Base-by-base conservation (phyloP, 2,888 invertebrate genomes). In the Petrolisthes manimaculis region DNA sequence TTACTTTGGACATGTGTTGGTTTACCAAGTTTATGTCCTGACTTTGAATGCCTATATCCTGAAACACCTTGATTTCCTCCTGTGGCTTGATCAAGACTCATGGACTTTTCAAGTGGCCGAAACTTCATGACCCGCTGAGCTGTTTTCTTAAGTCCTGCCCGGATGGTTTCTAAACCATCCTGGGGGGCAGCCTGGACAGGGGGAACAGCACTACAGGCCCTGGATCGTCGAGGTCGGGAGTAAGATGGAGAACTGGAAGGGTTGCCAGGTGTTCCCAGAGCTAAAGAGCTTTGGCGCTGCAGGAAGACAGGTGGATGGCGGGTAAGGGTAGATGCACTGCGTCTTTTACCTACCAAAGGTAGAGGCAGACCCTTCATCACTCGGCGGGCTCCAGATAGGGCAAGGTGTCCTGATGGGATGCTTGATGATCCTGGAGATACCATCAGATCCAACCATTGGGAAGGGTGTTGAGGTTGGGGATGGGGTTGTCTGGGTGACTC, bases 391-490 rank as follows among this genome's bases (percentile, higher is more conserved):
- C 75, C 84, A 6, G 74, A 74, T 5, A 84, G 83, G 61, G 79
- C 87, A 12, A 79, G 21, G 53, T 74, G 81, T 21, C 81, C 81
- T 9, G 81, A 71, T 12, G 12, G 74, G 51, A 21, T 51, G n/a
- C 78, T 81, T 14, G 74, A 79, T 37, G 82, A n/a, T 5, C 24
- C 51, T 77, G 83, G 79, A 24, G 53, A 56, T 12, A 89, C 86
- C 89, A 89, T 89, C 21, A 89, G 83, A 78, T 89, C 89, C 75
- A 89, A 79, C 89, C 89, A 89, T 55, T 89, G 89, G 5, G 89
- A 83, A 0, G 89, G 89, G 67, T 75, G 69, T 37, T 75, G 75
- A 18, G 86, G 81, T 54, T 21, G 78, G 54, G 14, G 78, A 79
- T 5, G 55, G 51, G 53, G 77, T 53, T 77, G 77, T 51, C 5